A percentile compares a stretch with the other conserved stretches of the same genome.
These are phyloP conservation scores for Tethya wilhelma DNA, from an alignment of 37 sponge, comb jelly and placozoan genomes.

Conservation along the genomic window DNA sequence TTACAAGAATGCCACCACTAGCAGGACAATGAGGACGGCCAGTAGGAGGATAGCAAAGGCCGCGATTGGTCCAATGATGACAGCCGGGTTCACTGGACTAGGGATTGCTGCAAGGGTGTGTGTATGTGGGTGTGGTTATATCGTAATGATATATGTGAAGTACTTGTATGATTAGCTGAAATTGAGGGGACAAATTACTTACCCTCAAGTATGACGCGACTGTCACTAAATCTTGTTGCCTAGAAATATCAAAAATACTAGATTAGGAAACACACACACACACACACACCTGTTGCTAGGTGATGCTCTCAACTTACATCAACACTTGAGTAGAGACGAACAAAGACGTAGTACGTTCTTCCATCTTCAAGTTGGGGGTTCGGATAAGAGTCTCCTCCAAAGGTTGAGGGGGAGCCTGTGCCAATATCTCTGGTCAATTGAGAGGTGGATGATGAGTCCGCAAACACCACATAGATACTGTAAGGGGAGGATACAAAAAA, in stretches of 20 bases:
- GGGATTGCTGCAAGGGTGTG: slow-evolving; percentile 8
- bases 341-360: slow-evolving; percentile 21
- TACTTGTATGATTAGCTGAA: too few relatives aligned
- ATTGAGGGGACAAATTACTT: background rate
- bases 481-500: background rate
- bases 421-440: background rate
- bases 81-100: background rate
- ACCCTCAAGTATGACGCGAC: background rate
- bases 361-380: background rate
- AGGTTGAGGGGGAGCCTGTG: background rate
- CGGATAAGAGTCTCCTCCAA: background rate
- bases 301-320: background rate
- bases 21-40: slow-evolving; percentile 19
- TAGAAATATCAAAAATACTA: background rate
- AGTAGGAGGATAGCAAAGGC: slow-evolving; percentile 30
- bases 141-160: background rate
- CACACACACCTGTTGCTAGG: too few relatives aligned
- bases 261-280: slow-evolving; percentile 1
- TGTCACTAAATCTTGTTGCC: background rate
- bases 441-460: background rate
- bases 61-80: slow-evolving; percentile 23
- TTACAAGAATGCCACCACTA: slow-evolving; percentile 30
- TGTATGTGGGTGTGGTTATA: background rate
- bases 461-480: background rate
- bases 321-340: slow-evolving; percentile 26